phyloP scores from a whole-genome alignment of 2,888 invertebrate genomes.

The Nephrotoma appendiculata region DNA sequence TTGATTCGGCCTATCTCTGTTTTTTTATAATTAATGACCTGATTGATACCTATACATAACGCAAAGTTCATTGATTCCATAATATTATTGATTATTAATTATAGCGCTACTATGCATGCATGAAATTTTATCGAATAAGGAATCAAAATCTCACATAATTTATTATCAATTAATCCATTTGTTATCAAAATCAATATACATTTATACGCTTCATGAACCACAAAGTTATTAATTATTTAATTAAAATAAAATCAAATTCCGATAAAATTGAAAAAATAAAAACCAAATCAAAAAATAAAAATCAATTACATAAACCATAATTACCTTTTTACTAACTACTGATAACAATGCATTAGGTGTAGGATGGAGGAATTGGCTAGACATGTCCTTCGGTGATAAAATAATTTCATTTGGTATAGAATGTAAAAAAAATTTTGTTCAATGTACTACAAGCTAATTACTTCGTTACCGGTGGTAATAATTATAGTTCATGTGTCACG shows the following conservation, averaged over 20 bases:
- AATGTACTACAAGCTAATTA: not conserved
- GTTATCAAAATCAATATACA: not conserved
- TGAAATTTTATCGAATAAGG: no score
- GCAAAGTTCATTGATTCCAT: not conserved
- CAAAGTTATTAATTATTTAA: not conserved
- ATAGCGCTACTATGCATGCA: no score
- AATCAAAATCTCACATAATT: not conserved
- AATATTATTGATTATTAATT: not conserved
- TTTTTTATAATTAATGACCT: no score
- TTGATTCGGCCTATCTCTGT: no score
- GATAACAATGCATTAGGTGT: not conserved
- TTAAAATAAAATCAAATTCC: not conserved
- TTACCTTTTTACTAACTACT: not conserved
- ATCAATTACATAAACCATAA: not conserved
- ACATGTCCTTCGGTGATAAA: not conserved
- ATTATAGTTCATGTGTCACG: no score
- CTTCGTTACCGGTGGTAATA: not conserved
- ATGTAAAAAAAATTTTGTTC: not conserved
- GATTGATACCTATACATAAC: no score
- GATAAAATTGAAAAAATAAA: not conserved
- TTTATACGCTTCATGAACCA: not conserved
- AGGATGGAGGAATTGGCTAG: not conserved
- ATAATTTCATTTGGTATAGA: not conserved
- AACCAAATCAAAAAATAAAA: not conserved
- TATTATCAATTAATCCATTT: not conserved